phyloP scores from a whole-genome alignment of 2,888 invertebrate genomes.

The Protula sp. region DNA sequence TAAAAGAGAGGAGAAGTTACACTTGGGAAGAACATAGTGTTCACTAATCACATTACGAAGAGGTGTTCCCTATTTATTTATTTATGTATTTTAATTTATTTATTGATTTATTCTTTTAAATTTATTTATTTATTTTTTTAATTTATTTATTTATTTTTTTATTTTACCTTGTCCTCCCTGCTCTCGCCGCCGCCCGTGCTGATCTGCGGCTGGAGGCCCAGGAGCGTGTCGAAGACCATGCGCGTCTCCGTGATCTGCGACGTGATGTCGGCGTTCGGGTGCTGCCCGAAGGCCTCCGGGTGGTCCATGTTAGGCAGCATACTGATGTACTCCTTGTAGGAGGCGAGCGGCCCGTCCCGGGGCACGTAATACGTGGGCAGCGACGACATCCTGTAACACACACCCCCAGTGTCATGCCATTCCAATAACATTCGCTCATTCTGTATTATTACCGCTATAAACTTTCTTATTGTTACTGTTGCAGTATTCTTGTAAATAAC shows the following conservation, averaged over 20 bases:
- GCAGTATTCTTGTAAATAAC: too few relatives aligned
- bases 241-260: constrained; percentile 76
- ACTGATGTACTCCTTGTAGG: constrained; percentile 75
- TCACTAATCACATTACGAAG: background rate
- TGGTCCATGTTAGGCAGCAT: constrained; percentile 72
- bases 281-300: constrained; percentile 84
- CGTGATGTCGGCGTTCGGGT: constrained; percentile 83
- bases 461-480: too few relatives aligned
- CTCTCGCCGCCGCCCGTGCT: constrained; percentile 56
- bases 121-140: too few relatives aligned
- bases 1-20: background rate
- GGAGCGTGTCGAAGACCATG: constrained; percentile 70
- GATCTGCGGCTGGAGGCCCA: constrained; percentile 70
- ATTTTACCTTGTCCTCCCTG: constrained; percentile 66
- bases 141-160: too few relatives aligned
- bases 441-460: too few relatives aligned
- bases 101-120: too few relatives aligned
- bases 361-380: constrained; percentile 77
- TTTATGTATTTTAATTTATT: too few relatives aligned
- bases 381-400: constrained; percentile 65
- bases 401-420: too few relatives aligned
- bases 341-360: constrained; percentile 70
- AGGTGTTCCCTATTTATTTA: too few relatives aligned
- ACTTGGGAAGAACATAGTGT: background rate
- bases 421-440: too few relatives aligned